Conservation (phyloP, 2,113 vertebrate species). For the pig (Sus scrofa) region T2T-Sscrofa CM000830.6:63612001-63612500, state of each 20-base stretch:
- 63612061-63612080: neutral
- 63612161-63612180: neutral
- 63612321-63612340: neutral
- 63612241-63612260: neutral
- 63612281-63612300: neutral
- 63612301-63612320: neutral
- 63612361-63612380: neutral
- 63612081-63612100: neutral
- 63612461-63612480: neutral
- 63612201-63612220: neutral
- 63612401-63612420: neutral
- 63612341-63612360: neutral
- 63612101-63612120: neutral
- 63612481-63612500: neutral
- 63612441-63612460: neutral
- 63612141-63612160: neutral
- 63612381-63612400: neutral
- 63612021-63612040: neutral
- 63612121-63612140: neutral
- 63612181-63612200: neutral
- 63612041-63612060: neutral
- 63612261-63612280: neutral
- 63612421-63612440: neutral
- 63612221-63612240: neutral
- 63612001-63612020: neutral